Conservation (phyloP, 2,888 invertebrate species). For the Selenia dentaria region DNA sequence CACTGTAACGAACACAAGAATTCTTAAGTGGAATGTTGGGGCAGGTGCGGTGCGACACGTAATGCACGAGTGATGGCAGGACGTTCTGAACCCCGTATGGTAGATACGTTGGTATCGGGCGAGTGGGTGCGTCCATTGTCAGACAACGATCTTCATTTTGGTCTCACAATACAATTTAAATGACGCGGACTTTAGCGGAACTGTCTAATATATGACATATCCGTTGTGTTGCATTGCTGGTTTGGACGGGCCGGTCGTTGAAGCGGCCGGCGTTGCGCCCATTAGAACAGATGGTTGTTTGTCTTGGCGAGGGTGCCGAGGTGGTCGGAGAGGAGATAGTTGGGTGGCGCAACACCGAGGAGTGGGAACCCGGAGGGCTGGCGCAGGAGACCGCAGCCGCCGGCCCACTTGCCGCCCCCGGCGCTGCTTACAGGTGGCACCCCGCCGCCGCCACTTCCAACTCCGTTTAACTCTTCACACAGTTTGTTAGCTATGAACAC, state of each 20-base stretch:
- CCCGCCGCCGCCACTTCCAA: slow-evolving; percentile 69
- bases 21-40: slow-evolving; percentile 33
- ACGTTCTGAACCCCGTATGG: slow-evolving; percentile 4
- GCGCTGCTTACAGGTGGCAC: slow-evolving; percentile 64
- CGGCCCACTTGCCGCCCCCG: slow-evolving; percentile 82
- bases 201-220: background rate
- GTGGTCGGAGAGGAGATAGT: slow-evolving; percentile 86
- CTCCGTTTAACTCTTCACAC: slow-evolving; percentile 74
- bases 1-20: slow-evolving; percentile 36
- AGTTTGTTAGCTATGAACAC: slow-evolving; percentile 70
- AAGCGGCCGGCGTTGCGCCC: slow-evolving; percentile 52
- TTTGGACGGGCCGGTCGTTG: slow-evolving; percentile 32
- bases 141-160: slow-evolving; percentile 1
- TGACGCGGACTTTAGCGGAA: background rate
- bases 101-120: too few species aligned
- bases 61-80: slow-evolving; percentile 17
- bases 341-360: slow-evolving; percentile 84
- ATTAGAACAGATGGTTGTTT: slow-evolving; percentile 87
- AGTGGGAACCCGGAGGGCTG: slow-evolving; percentile 85
- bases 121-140: slow-evolving; percentile 1
- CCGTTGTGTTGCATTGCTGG: too few species aligned
- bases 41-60: slow-evolving; percentile 8
- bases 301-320: slow-evolving; percentile 84
- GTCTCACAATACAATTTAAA: too few species aligned
- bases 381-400: slow-evolving; percentile 87